Evolutionary conservation across 2,797 vertebrate genomes (phyloP), one percentile per base, ranked within the genome.

Genomic region (Scolopax bukidnonensis): DNA sequence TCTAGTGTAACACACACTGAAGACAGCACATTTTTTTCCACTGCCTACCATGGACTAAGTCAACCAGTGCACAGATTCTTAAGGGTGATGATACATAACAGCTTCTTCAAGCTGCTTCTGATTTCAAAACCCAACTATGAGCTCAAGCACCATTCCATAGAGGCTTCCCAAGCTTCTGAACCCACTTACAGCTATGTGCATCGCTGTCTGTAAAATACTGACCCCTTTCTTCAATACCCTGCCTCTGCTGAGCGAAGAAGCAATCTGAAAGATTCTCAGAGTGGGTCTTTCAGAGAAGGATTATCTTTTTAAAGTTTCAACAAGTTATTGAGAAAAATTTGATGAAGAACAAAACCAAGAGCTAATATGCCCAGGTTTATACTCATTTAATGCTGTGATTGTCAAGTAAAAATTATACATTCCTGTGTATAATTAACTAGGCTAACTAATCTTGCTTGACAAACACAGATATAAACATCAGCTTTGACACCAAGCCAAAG

Each of bases 371-470:
- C 23, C 90, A 94, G 82, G 69, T 94, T 91, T 79, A 81, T 75
- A 86, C 5, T 80, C 63, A 74, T 93, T 78, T 91, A 95, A 81
- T 77, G 69, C 38, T 84, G 60, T 48, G 43, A 91, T 63, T 96
- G 61, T 90, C 83, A 84, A 91, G 92, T 85, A 92, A 96, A 95
- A 95, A 93, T 93, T 91, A 93, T 80, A 92, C 77, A 95, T 97
- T 97, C 94, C 92, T 97, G 88, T 87, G 94, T 96, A 98, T 97
- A 97, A 98, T 97, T 97, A 98, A 98, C 96, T 78, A 95, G 93
- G 90, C 96, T 97, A 98, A 97, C 95, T 97, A 97, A 98, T 98
- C 96, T 97, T 91, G 77, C 97, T 97, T 97, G 97, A 97, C 96
- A 98, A 98, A 98, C 87, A 96, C 27, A 94, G 93, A 97, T 96